Conservation (phyloP, 2,113 vertebrate genomes). For the Globicephala melas region DNA sequence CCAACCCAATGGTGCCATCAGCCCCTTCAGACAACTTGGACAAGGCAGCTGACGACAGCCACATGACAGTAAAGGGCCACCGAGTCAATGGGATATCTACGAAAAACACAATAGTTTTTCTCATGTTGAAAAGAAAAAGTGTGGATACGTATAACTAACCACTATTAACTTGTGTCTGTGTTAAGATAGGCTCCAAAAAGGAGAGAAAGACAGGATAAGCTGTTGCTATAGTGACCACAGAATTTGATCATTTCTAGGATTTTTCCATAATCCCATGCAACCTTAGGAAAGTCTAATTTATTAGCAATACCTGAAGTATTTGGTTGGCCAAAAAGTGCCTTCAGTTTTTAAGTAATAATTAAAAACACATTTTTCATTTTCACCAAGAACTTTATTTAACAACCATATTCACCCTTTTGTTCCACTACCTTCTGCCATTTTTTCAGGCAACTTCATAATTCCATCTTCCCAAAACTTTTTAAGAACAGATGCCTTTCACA, state of each 20-base stretch:
- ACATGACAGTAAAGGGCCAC: background rate
- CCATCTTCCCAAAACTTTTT: background rate
- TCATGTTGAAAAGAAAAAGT: conserved; percentile 48
- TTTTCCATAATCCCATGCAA: conserved; percentile 50
- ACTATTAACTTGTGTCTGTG: conserved; percentile 80
- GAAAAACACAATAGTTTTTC: conserved; percentile 6
- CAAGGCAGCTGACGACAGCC: background rate
- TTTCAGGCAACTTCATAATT: background rate
- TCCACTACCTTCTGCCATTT: background rate
- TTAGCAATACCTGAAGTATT: conserved; percentile 56
- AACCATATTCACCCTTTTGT: background rate
- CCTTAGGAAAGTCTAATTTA: conserved; percentile 65
- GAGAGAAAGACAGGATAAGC: conserved; percentile 78
- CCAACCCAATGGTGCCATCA: background rate
- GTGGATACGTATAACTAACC: conserved; percentile 68
- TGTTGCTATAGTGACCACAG: conserved; percentile 85
- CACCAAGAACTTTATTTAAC: background rate
- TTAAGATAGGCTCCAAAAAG: conserved; percentile 80
- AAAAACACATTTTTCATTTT: background rate
- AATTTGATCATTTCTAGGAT: conserved; percentile 73
- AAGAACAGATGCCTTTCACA: background rate
- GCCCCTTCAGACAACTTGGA: background rate
- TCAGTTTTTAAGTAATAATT: background rate
- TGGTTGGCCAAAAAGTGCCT: background rate
- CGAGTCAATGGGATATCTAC: background rate